Evolutionary conservation across 2,113 vertebrate species (phyloP).

Genomic region (Spheniscus mendiculus): DNA sequence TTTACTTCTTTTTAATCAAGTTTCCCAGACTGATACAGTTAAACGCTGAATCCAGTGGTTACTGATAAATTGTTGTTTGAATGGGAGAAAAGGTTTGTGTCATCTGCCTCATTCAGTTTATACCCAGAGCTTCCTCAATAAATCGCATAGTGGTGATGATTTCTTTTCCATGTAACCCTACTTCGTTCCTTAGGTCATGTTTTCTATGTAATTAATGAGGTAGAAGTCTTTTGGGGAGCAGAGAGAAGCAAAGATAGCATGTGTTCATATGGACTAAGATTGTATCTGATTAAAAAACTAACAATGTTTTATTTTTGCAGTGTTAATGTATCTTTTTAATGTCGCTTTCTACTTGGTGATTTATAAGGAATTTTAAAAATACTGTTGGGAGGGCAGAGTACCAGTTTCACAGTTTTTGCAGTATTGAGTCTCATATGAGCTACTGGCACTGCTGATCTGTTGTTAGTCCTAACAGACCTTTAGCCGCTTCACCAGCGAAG

Average conservation of each 20-base stretch:
- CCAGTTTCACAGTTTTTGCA: neutral
- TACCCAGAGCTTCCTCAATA: neutral
- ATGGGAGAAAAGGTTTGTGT: neutral
- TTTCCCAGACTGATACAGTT: neutral
- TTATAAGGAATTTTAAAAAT: neutral
- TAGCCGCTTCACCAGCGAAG: accelerated
- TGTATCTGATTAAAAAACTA: neutral
- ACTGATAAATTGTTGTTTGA: neutral
- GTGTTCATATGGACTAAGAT: neutral
- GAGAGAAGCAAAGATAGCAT: neutral
- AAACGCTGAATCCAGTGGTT: neutral
- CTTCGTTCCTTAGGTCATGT: neutral
- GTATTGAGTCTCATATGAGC: neutral
- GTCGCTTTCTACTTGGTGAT: neutral
- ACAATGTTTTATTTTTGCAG: neutral
- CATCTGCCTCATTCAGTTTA: neutral
- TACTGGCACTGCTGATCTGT: neutral
- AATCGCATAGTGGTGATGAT: neutral
- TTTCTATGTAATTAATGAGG: neutral
- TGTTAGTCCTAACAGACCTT: neutral
- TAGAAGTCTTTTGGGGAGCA: neutral
- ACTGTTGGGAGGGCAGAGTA: neutral
- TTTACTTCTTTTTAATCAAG: neutral
- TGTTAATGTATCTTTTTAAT: neutral
- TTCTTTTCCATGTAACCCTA: neutral